These are phyloP conservation scores for Zootoca vivipara DNA, from an alignment of 2,113 vertebrate genomes.

Conservation along the genomic window DNA sequence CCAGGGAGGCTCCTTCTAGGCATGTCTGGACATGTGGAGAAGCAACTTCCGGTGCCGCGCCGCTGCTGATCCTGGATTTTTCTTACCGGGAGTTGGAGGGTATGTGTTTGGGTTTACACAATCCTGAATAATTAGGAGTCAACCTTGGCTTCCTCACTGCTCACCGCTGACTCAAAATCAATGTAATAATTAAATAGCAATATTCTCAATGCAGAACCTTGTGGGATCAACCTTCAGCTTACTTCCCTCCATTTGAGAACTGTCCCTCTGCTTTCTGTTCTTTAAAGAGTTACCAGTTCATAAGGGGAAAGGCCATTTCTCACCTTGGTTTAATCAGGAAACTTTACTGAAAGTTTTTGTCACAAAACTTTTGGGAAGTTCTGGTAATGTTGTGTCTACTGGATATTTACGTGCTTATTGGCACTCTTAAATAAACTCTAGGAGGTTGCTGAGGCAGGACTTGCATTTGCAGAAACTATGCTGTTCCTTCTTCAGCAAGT, in stretches of 20 bases:
- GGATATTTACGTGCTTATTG: neutral
- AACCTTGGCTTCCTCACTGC: neutral
- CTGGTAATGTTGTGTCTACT: neutral
- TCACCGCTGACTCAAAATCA: neutral
- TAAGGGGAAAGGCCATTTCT: neutral
- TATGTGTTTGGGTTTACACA: neutral
- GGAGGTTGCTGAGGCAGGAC: neutral
- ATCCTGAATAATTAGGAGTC: neutral
- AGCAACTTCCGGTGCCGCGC: too few relatives aligned
- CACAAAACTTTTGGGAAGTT: neutral
- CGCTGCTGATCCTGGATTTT: too few relatives aligned
- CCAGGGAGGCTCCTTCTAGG: too few relatives aligned
- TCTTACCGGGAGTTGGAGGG: too few relatives aligned
- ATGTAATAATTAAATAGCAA: neutral
- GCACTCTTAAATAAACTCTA: neutral
- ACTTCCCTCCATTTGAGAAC: neutral
- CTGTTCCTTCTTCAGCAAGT: neutral
- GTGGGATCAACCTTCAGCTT: neutral
- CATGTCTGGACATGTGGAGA: too few relatives aligned
- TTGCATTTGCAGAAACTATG: neutral
- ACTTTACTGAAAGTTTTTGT: neutral
- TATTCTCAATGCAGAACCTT: neutral
- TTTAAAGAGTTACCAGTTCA: neutral
- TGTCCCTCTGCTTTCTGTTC: neutral
- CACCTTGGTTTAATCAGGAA: neutral